Evolutionary conservation across 2,797 vertebrate species (phyloP).

Genomic region (Mormyrus proboscirostris): DNA sequence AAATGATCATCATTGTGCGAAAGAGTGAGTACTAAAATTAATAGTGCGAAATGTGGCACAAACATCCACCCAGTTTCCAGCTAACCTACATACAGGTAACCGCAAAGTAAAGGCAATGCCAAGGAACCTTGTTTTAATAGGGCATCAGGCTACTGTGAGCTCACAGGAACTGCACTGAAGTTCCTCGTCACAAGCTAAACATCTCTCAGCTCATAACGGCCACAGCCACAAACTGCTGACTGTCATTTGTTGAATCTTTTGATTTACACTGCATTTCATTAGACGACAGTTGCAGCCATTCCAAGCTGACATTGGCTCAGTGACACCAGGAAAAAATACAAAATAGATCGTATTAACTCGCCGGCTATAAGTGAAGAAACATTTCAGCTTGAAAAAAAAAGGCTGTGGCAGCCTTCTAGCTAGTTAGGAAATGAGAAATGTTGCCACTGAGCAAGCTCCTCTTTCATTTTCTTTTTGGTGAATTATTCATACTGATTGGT

Average conservation of each 20-base stretch:
- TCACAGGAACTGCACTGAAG: neutral
- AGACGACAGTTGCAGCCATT: neutral
- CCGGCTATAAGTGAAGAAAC: neutral
- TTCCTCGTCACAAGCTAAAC: neutral
- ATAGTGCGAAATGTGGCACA: too few relatives aligned
- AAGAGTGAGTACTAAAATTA: neutral
- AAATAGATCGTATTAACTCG: neutral
- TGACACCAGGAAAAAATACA: neutral
- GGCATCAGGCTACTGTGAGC: neutral
- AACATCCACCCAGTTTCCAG: neutral
- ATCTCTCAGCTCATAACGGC: neutral
- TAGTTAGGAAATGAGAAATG: neutral
- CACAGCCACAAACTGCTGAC: neutral
- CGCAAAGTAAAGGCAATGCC: neutral
- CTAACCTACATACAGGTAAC: neutral
- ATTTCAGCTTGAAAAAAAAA: neutral
- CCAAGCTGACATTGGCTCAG: neutral
- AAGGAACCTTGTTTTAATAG: neutral
- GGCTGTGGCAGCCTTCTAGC: neutral
- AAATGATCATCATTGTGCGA: neutral
- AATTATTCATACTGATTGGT: conserved; percentile 4
- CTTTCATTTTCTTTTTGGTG: conserved; percentile 9
- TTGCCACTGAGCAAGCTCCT: neutral
- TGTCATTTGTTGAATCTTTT: neutral
- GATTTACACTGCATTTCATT: neutral